Conservation (phyloP, 30 jellyfish, hydroid and myxozoan genomes). For the Pelagia noctiluca region DNA sequence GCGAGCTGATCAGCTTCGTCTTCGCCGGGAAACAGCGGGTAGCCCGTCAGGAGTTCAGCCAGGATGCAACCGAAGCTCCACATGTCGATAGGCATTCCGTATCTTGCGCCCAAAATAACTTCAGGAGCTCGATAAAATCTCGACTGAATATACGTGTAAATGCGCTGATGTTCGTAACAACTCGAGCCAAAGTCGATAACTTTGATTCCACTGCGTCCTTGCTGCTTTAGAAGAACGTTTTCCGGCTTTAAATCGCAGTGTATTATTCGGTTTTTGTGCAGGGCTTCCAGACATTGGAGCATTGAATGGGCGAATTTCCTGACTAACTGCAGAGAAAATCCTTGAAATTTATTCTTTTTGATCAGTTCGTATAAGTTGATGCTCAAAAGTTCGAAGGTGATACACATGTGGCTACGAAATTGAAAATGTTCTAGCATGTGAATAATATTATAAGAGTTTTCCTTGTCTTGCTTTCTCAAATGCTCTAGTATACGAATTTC, state of each 20-base stretch:
- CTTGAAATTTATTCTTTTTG: conserved; percentile 90
- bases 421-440: conserved; percentile 95
- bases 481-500: conserved; percentile 93
- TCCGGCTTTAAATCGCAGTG: conserved; percentile 96
- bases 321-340: conserved; percentile 88
- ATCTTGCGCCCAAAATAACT: conserved; percentile 91
- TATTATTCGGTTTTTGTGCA: conserved; percentile 80
- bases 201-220: conserved; percentile 95
- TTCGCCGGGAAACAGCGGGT: conserved; percentile 96
- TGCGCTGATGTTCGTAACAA: conserved; percentile 95
- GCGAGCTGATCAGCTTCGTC: conserved; percentile 97
- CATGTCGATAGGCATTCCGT: conserved; percentile 97
- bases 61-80: conserved; percentile 97
- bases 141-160: conserved; percentile 91
- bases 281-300: conserved; percentile 91
- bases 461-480: conserved; percentile 91
- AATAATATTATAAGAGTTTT: conserved; percentile 80
- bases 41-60: conserved; percentile 92
- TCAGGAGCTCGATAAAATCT: conserved; percentile 97
- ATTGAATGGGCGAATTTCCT: conserved; percentile 94
- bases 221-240: conserved; percentile 87
- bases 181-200: conserved; percentile 97
- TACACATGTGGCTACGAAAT: conserved; percentile 93
- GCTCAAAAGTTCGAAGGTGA: conserved; percentile 87
- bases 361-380: conserved; percentile 88